Conservation (phyloP, 2,797 vertebrate species). For the Furcifer pardalis region DNA sequence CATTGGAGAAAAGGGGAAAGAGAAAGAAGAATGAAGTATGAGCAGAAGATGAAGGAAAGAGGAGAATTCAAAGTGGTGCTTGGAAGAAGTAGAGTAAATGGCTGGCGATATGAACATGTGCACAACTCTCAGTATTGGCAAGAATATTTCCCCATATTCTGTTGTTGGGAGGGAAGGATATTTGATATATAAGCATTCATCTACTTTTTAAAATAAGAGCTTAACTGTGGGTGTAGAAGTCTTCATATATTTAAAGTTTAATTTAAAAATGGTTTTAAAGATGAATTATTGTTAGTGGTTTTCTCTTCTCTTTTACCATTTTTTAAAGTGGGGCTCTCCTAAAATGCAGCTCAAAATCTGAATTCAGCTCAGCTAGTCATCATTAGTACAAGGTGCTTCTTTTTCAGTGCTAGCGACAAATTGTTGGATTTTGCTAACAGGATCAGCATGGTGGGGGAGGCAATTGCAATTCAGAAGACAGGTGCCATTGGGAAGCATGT, state of each 20-base stretch:
- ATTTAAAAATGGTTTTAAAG: background rate
- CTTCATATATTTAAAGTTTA: background rate
- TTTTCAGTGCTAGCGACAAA: constrained; percentile 37
- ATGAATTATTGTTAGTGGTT: background rate
- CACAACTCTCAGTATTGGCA: background rate
- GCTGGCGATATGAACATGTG: background rate
- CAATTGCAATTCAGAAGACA: constrained; percentile 63
- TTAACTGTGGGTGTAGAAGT: background rate
- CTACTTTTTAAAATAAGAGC: background rate
- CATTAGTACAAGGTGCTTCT: constrained; percentile 3
- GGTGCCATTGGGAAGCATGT: constrained; percentile 63
- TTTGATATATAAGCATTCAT: background rate
- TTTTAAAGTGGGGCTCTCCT: background rate
- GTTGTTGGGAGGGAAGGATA: background rate
- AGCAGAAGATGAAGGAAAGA: too few relatives aligned
- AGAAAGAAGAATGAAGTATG: too few relatives aligned
- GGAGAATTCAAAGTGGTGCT: background rate
- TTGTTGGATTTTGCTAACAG: constrained; percentile 62
- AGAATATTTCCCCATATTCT: background rate
- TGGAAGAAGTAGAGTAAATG: background rate
- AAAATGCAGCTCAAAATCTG: constrained; percentile 44
- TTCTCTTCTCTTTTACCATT: background rate
- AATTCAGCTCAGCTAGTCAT: constrained; percentile 53
- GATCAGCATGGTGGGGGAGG: constrained; percentile 14
- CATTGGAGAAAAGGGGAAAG: background rate